Evolutionary conservation across 2,113 vertebrate genomes (phyloP).

Genomic region (Mormyrus lacerda): DNA sequence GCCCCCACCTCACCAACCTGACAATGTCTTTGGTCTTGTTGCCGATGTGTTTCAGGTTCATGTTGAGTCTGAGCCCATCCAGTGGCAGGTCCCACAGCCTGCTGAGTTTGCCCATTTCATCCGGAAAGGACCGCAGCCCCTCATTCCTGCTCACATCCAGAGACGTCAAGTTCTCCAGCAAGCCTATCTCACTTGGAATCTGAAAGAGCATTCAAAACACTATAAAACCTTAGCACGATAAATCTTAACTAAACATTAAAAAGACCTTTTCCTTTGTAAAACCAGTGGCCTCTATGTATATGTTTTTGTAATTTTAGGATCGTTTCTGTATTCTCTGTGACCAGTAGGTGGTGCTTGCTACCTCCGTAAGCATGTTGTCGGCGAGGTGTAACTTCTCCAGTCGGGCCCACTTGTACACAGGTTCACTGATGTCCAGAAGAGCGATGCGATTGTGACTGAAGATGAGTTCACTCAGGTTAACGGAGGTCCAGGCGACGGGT

Average conservation of each 20-base stretch:
- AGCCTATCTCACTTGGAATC: constrained; percentile 88
- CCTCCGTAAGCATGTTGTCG: constrained; percentile 82
- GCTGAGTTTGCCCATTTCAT: constrained; percentile 88
- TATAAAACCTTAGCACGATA: not conserved
- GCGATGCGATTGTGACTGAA: constrained; percentile 81
- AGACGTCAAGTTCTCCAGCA: constrained; percentile 80
- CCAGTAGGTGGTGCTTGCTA: constrained; percentile 37
- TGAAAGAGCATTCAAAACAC: constrained; percentile 39
- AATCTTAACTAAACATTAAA: not conserved
- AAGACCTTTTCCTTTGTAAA: not conserved
- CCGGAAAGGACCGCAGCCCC: constrained; percentile 76
- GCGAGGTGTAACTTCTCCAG: constrained; percentile 87
- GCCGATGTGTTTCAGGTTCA: constrained; percentile 87
- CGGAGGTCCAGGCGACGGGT: constrained; percentile 72
- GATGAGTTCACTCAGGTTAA: constrained; percentile 80
- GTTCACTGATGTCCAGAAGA: constrained; percentile 72
- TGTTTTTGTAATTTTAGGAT: not conserved
- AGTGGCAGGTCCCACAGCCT: constrained; percentile 92
- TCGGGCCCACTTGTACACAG: constrained; percentile 70
- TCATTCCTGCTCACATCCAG: constrained; percentile 85
- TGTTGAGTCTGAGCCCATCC: constrained; percentile 80
- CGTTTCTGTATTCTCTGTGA: not conserved
- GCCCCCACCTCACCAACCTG: constrained; percentile 57
- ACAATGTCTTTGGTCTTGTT: constrained; percentile 93
- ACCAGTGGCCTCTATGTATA: not conserved